Conservation (phyloP, 1,140 invertebrate species). For the Magallana angulata region DNA sequence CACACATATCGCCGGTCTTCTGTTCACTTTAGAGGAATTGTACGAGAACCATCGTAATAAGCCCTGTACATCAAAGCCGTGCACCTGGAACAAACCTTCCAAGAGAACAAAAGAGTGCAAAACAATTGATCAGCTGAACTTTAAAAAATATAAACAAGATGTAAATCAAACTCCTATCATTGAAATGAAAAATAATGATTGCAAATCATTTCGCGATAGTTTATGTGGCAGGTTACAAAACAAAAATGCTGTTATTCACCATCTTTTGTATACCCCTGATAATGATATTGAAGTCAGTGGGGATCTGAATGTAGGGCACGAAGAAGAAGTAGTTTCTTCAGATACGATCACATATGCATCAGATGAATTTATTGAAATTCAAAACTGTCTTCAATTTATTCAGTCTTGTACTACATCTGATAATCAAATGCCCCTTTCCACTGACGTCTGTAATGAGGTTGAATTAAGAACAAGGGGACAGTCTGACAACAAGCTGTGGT, state of each 20-base stretch:
- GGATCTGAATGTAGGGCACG: neutral
- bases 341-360: neutral
- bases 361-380: too few species aligned
- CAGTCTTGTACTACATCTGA: too few species aligned
- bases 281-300: neutral
- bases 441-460: too few species aligned
- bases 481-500: too few species aligned
- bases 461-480: too few species aligned
- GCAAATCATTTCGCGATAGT: neutral
- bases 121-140: constrained; percentile 14
- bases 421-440: too few species aligned
- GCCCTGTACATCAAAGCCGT: constrained; percentile 35
- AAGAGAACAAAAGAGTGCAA: neutral
- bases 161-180: neutral
- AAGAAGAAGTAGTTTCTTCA: neutral
- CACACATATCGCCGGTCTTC: neutral
- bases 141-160: neutral
- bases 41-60: neutral
- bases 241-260: neutral
- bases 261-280: neutral
- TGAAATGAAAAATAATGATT: neutral
- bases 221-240: neutral
- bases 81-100: constrained; percentile 32
- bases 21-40: neutral
- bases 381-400: too few species aligned